Conservation (phyloP, 2,888 invertebrate species). For the Artemia sp. region DNA sequence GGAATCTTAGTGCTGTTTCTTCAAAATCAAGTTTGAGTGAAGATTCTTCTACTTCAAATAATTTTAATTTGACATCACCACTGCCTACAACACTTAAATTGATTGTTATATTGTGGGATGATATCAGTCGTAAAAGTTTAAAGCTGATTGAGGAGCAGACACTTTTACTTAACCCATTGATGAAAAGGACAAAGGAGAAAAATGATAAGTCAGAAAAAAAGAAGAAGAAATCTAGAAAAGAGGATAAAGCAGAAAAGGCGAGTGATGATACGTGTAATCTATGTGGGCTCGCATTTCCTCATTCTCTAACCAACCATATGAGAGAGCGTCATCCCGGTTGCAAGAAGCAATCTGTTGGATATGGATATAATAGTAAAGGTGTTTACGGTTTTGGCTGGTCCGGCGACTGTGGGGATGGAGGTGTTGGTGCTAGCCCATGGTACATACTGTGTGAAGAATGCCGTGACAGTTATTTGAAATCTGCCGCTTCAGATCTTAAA, state of each 20-base stretch:
- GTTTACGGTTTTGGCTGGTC: constrained; percentile 74
- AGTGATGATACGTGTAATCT: constrained; percentile 55
- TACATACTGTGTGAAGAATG: constrained; percentile 83
- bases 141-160: constrained; percentile 42
- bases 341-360: constrained; percentile 61
- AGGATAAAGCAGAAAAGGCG: constrained; percentile 29
- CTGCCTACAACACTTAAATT: constrained; percentile 73
- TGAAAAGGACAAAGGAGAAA: constrained; percentile 28
- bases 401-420: constrained; percentile 71
- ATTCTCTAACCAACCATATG: constrained; percentile 83
- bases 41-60: neutral
- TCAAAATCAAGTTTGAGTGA: constrained; percentile 13
- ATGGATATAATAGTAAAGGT: constrained; percentile 82
- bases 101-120: constrained; percentile 74
- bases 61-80: constrained; percentile 4
- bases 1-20: constrained; percentile 10
- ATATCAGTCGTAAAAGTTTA: constrained; percentile 41
- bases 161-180: constrained; percentile 41
- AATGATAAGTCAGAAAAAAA: constrained; percentile 32
- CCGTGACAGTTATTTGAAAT: constrained; percentile 51
- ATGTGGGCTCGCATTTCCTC: constrained; percentile 56
- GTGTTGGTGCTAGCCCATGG: constrained; percentile 62
- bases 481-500: constrained; percentile 26
- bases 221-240: constrained; percentile 37
- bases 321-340: constrained; percentile 76